These are phyloP conservation scores for Atta texana DNA, from an alignment of 1,140 invertebrate species.

Conservation along the genomic window DNA sequence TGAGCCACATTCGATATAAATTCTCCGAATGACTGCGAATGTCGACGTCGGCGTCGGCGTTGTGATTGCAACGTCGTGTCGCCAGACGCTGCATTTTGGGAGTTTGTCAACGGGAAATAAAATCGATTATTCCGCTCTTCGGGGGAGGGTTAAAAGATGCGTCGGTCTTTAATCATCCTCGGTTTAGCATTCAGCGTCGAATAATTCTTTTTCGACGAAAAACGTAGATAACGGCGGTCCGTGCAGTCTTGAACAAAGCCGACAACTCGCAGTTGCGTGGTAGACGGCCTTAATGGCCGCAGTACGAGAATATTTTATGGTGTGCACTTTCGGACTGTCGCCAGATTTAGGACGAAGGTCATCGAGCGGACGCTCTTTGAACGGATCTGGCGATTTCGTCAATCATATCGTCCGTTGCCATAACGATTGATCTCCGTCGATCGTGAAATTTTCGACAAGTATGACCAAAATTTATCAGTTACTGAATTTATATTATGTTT, in stretches of 20 bases:
- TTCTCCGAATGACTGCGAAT: constrained; percentile 38
- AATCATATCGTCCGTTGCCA: background rate
- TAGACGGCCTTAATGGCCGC: constrained; percentile 61
- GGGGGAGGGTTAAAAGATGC: background rate
- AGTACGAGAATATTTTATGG: constrained; percentile 64
- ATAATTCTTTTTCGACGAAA: constrained; percentile 36
- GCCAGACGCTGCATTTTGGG: constrained; percentile 32
- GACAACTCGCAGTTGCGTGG: constrained; percentile 40
- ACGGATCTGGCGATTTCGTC: constrained; percentile 28
- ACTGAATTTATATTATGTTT: background rate
- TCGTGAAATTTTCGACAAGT: background rate
- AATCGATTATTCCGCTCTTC: background rate
- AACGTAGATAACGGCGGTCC: background rate
- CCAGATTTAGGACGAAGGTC: constrained; percentile 70
- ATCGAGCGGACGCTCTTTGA: constrained; percentile 4
- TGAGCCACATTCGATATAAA: constrained; percentile 59
- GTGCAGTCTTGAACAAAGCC: constrained; percentile 24
- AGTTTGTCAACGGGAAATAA: constrained; percentile 64
- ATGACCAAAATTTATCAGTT: background rate
- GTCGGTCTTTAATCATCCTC: too few species aligned
- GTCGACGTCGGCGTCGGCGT: background rate
- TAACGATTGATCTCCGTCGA: constrained; percentile 8
- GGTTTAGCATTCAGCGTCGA: background rate
- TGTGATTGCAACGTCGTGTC: background rate
- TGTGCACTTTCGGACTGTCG: constrained; percentile 42